Conservation (phyloP, 2,797 vertebrate genomes). For the Danio aesculapii region DNA sequence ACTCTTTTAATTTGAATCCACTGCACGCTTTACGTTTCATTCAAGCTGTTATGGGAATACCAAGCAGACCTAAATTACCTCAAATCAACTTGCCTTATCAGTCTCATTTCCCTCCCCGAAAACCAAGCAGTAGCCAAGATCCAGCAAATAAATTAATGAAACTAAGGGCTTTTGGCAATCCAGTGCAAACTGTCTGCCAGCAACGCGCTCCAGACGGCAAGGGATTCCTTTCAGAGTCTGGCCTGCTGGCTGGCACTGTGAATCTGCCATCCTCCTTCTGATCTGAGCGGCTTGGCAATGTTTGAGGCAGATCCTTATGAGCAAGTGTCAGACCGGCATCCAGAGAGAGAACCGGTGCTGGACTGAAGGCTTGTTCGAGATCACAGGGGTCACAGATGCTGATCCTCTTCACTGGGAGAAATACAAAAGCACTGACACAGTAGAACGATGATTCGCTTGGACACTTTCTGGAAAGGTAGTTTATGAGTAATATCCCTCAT, state of each 20-base stretch:
- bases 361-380: conserved; percentile 29
- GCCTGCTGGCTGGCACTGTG: conserved; percentile 49
- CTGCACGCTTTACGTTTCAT: background rate
- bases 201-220: conserved; percentile 40
- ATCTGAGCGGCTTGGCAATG: conserved; percentile 31
- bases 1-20: background rate
- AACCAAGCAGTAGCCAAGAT: conserved; percentile 54
- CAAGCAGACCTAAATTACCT: conserved; percentile 9
- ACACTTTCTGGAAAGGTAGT: conserved; percentile 15
- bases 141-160: conserved; percentile 68
- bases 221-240: conserved; percentile 45
- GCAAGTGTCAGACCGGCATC: conserved; percentile 55
- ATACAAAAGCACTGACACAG: conserved; percentile 1
- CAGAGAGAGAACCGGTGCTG: conserved; percentile 56
- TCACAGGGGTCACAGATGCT: conserved; percentile 28
- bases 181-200: conserved; percentile 49
- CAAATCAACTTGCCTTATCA: conserved; percentile 29
- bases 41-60: conserved; percentile 1
- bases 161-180: conserved; percentile 63
- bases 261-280: conserved; percentile 46
- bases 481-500: conserved; percentile 22
- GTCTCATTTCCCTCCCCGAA: conserved; percentile 30
- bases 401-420: conserved; percentile 23
- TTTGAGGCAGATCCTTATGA: conserved; percentile 44
- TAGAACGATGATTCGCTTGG: background rate